Conservation (phyloP, 2,113 vertebrate genomes). For the Petrocephalus zakoni region DNA sequence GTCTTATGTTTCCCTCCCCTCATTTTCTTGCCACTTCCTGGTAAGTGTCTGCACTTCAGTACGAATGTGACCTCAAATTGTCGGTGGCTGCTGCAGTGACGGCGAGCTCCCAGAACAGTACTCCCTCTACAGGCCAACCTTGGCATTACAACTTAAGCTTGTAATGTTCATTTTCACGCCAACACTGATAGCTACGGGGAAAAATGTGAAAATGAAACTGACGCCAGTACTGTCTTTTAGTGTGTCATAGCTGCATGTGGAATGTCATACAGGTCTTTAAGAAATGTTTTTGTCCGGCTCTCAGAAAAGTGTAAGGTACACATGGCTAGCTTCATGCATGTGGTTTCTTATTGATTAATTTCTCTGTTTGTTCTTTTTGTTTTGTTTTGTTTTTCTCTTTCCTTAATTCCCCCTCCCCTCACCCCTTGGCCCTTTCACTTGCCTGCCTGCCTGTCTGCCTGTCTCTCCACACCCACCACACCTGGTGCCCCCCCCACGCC, state of each 20-base stretch:
- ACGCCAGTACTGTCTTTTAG: background rate
- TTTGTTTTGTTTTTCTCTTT: constrained; percentile 57
- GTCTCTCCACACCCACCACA: constrained; percentile 37
- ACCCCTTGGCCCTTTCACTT: constrained; percentile 29
- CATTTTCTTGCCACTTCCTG: constrained; percentile 17
- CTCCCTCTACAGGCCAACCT: constrained; percentile 40
- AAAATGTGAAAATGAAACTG: constrained; percentile 3
- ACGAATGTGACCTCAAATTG: constrained; percentile 12
- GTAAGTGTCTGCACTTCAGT: constrained; percentile 17
- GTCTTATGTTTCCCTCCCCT: constrained; percentile 1
- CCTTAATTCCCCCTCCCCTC: constrained; percentile 37
- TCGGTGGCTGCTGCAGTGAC: background rate
- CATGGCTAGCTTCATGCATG: constrained; percentile 46
- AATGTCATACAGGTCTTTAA: constrained; percentile 21
- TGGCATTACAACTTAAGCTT: constrained; percentile 32
- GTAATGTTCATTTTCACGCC: constrained; percentile 18
- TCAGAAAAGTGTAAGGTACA: constrained; percentile 18
- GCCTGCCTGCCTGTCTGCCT: constrained; percentile 40
- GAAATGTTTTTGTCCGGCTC: constrained; percentile 19
- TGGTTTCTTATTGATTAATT: constrained; percentile 60
- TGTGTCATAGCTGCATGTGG: constrained; percentile 9
- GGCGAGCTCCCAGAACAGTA: constrained; percentile 34
- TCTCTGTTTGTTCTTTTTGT: constrained; percentile 53
- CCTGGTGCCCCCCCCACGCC: constrained; percentile 3
- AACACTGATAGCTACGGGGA: background rate